These are phyloP conservation scores for Illadopsis cleaveri DNA, from an alignment of 2,113 vertebrate species.

Conservation along the genomic window DNA sequence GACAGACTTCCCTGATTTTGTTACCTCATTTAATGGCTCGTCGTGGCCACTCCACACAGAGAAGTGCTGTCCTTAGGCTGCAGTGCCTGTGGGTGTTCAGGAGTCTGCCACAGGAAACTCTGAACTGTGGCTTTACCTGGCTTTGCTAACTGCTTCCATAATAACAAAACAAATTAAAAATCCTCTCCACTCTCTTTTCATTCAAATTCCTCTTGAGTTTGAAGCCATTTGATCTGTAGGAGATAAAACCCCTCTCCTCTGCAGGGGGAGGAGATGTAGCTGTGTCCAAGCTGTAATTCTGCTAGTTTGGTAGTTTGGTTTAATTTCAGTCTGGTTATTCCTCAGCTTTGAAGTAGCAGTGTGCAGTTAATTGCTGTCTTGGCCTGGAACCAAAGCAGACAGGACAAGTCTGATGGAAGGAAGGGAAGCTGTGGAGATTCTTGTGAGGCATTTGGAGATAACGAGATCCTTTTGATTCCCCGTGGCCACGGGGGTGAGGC, in stretches of 20 bases:
- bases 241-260: neutral
- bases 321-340: neutral
- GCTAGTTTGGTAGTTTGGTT: neutral
- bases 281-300: neutral
- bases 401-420: neutral
- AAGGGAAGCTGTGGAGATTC: neutral
- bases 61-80: accelerated
- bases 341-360: neutral
- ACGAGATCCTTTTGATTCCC: neutral
- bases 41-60: neutral
- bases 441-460: neutral
- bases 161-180: neutral
- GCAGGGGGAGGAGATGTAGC: neutral
- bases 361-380: neutral
- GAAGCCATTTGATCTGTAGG: neutral
- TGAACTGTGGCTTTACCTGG: neutral
- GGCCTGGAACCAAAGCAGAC: neutral
- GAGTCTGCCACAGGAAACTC: neutral
- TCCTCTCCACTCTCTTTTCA: neutral
- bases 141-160: neutral
- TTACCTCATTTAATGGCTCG: neutral
- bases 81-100: accelerated
- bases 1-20: neutral
- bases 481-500: accelerated
- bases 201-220: neutral